A percentile compares a stretch with the other conserved stretches of the same genome.
Conservation (phyloP, 2,113 vertebrate species). For the Calypte anna region DNA sequence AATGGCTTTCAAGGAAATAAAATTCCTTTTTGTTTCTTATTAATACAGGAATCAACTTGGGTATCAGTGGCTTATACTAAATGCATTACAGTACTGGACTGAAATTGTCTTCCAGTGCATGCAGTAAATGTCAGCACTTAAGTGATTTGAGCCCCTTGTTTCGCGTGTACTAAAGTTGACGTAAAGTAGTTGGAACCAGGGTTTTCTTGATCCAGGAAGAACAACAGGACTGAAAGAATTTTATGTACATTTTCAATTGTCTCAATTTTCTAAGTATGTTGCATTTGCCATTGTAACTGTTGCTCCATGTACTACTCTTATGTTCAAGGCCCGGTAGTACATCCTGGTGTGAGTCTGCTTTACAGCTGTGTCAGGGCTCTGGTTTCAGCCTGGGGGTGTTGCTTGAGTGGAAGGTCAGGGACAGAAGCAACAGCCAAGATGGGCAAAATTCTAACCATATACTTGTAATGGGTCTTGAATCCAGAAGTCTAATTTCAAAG, state of each 20-base stretch:
- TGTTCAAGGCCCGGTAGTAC: not conserved
- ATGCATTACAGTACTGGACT: not conserved
- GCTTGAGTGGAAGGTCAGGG: not conserved
- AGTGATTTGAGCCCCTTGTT: not conserved
- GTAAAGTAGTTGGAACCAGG: not conserved
- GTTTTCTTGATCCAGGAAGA: not conserved
- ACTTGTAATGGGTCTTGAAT: not conserved
- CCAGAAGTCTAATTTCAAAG: not conserved
- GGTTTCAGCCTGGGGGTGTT: not conserved
- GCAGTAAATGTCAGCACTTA: not conserved
- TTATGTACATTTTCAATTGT: not conserved
- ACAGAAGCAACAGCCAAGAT: not conserved
- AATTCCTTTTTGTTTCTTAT: not conserved
- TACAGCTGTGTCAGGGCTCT: not conserved
- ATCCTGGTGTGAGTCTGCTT: not conserved
- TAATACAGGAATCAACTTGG: not conserved
- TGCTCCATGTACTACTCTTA: not conserved
- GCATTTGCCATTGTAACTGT: not conserved
- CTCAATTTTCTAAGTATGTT: accelerated
- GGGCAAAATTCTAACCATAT: not conserved
- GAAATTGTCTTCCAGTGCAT: not conserved
- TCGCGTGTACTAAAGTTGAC: not conserved
- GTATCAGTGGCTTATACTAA: not conserved
- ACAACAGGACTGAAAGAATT: not conserved
- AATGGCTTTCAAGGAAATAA: not conserved